Conservation (phyloP, 2,888 invertebrate species). For the Cataglyphis livida region DNA sequence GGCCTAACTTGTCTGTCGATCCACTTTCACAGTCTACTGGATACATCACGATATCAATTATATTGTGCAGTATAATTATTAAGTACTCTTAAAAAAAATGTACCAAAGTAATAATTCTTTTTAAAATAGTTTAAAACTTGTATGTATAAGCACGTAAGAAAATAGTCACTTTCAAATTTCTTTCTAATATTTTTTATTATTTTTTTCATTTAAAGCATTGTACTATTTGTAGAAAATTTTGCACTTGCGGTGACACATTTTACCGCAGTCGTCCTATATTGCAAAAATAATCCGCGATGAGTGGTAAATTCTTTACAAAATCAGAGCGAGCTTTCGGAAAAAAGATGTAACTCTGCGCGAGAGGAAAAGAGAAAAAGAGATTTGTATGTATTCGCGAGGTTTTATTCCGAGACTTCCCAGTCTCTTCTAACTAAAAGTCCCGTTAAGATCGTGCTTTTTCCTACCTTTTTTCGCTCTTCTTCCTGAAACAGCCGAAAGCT, state of each 20-base stretch:
- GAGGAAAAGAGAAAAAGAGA: background rate
- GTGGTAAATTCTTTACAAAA: background rate
- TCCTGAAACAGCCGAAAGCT: slow-evolving; percentile 16
- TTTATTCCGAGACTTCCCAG: slow-evolving; percentile 35
- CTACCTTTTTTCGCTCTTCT: background rate
- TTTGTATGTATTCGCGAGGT: background rate
- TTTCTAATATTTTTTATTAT: background rate
- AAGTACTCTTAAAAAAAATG: background rate
- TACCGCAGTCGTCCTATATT: background rate
- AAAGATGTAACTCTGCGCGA: slow-evolving; percentile 13
- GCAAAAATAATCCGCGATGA: slow-evolving; percentile 23
- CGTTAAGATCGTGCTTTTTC: slow-evolving; percentile 31
- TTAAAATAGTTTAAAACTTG: background rate
- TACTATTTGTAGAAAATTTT: background rate
- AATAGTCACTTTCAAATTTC: background rate
- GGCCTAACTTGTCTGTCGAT: slow-evolving; percentile 49
- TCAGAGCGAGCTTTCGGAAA: background rate
- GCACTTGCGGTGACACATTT: background rate
- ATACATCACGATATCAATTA: slow-evolving; percentile 14
- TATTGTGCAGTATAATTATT: slow-evolving; percentile 15
- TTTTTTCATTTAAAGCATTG: background rate
- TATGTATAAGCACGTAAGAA: background rate
- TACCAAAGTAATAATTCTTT: background rate
- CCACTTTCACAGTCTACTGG: slow-evolving; percentile 2
- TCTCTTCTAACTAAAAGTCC: slow-evolving; percentile 37